Percentiles rank a stretch among this genome's conserved stretches.
phyloP scores from a whole-genome alignment of 1,140 invertebrate species.

The Centruroides vittatus region DNA sequence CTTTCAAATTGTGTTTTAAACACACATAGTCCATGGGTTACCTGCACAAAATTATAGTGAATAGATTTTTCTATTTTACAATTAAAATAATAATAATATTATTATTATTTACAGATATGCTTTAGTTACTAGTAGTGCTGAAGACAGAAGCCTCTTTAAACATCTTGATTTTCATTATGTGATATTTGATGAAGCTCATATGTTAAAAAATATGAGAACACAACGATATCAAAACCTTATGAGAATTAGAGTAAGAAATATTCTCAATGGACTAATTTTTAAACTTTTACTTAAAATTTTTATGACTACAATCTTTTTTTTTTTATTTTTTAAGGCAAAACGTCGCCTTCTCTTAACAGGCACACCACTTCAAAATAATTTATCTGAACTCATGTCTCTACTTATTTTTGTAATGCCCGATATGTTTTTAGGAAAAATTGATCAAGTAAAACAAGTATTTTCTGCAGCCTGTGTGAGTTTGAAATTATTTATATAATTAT shows the following conservation, averaged over 20 bases:
- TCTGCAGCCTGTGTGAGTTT: constrained; percentile 20
- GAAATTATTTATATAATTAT: neutral
- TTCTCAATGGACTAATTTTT: neutral
- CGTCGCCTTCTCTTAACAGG: constrained; percentile 74
- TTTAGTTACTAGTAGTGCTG: constrained; percentile 60
- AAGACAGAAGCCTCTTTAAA: constrained; percentile 81
- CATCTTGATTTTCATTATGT: constrained; percentile 79
- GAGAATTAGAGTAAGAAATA: constrained; percentile 53
- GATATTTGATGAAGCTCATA: constrained; percentile 93
- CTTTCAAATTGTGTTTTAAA: too few species aligned
- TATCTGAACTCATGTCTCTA: constrained; percentile 87
- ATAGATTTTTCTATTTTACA: too few species aligned
- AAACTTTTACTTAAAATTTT: neutral
- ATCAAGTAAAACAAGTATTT: constrained; percentile 76
- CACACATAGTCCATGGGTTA: too few species aligned
- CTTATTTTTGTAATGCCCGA: constrained; percentile 92
- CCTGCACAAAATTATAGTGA: too few species aligned
- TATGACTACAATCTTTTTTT: constrained; percentile 3
- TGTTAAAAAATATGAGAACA: constrained; percentile 94
- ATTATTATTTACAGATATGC: constrained; percentile 39
- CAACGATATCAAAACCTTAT: constrained; percentile 73
- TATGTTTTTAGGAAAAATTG: constrained; percentile 75
- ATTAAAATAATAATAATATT: too few species aligned
- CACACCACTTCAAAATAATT: constrained; percentile 89
- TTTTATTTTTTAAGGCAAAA: constrained; percentile 41